Evolutionary conservation across 92 coral and sea anemone species (phyloP).

Genomic region (Siderastrea radians): DNA sequence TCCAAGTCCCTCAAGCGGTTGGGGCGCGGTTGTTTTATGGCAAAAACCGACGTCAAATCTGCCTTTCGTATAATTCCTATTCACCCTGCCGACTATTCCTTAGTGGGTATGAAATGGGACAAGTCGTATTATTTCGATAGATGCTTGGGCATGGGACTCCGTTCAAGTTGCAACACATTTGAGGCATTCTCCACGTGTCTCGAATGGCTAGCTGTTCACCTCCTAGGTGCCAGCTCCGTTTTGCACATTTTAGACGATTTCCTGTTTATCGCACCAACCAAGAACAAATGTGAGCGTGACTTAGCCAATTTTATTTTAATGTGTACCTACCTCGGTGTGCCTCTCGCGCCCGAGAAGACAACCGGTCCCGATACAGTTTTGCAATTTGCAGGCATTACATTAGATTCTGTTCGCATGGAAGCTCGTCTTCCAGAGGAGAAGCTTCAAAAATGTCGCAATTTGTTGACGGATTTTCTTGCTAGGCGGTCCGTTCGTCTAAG

Average conservation of each 20-base stretch:
- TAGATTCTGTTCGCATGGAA: constrained; percentile 23
- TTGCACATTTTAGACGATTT: constrained; percentile 59
- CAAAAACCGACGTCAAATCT: constrained; percentile 61
- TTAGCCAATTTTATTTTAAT: constrained; percentile 31
- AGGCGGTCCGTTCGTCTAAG: not conserved
- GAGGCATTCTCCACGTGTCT: constrained; percentile 33
- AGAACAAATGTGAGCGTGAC: not conserved
- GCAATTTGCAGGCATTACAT: constrained; percentile 35
- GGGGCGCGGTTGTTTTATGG: constrained; percentile 55
- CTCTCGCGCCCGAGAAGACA: constrained; percentile 35
- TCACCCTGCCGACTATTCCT: constrained; percentile 26
- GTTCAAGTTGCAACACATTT: constrained; percentile 32
- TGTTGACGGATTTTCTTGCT: not conserved
- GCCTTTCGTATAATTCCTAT: constrained; percentile 58
- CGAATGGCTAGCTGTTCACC: constrained; percentile 48
- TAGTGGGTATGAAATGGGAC: constrained; percentile 53
- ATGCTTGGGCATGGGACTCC: constrained; percentile 29
- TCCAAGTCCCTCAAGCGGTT: constrained; percentile 9
- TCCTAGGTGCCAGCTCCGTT: not conserved
- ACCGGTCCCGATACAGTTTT: constrained; percentile 25
- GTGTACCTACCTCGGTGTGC: constrained; percentile 46
- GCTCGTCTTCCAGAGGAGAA: constrained; percentile 32
- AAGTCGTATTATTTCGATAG: constrained; percentile 39
- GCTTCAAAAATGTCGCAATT: constrained; percentile 20
- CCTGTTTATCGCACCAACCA: constrained; percentile 22